Conservation (phyloP, 1,140 invertebrate genomes). For the Papilio dardanus region DNA sequence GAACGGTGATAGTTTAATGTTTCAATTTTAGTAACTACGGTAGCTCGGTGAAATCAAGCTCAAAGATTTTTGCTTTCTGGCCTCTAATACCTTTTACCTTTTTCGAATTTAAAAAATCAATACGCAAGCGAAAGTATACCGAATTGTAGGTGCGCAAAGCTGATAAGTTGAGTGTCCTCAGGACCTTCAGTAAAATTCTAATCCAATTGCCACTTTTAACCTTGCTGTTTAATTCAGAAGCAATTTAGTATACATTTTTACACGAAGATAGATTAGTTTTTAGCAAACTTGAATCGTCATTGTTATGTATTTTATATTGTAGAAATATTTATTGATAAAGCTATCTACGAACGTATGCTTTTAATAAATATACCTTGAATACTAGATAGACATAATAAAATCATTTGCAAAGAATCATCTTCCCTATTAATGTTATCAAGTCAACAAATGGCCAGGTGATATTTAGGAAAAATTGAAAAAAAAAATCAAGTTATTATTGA, state of each 20-base stretch:
- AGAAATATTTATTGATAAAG: background rate
- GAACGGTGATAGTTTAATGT: background rate
- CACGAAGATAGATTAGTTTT: background rate
- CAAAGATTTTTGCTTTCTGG: too few relatives aligned
- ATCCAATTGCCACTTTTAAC: conserved; percentile 55
- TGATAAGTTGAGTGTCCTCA: conserved; percentile 57
- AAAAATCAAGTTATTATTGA: too few relatives aligned
- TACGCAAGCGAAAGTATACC: conserved; percentile 52
- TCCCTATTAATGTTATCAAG: too few relatives aligned
- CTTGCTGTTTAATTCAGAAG: conserved; percentile 11
- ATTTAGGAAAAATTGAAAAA: too few relatives aligned
- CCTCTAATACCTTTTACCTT: too few relatives aligned
- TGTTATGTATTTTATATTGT: background rate
- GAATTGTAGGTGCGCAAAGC: conserved; percentile 46
- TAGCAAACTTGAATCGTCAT: too few relatives aligned
- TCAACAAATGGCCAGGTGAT: too few relatives aligned
- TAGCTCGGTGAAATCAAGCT: background rate
- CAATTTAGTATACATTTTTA: background rate
- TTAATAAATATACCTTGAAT: background rate
- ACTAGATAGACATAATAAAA: background rate
- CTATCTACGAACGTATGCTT: background rate
- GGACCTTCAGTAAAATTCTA: conserved; percentile 62
- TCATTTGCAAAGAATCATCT: background rate
- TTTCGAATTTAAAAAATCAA: conserved; percentile 38
- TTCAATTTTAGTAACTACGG: background rate